Conservation (phyloP, 2,797 vertebrate genomes). For the Pagetopsis macropterus region DNA sequence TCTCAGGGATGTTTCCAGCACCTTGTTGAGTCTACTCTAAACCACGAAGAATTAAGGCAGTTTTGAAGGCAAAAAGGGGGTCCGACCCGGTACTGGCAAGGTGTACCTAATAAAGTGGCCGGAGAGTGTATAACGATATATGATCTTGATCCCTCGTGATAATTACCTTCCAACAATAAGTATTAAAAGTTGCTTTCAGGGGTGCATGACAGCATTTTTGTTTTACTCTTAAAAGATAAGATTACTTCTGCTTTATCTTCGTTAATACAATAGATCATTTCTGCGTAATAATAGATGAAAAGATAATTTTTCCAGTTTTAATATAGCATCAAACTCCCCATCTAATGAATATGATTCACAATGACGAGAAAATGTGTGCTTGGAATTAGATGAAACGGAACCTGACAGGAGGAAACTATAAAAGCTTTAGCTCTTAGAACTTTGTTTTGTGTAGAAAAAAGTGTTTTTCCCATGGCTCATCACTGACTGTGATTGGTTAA, state of each 20-base stretch:
- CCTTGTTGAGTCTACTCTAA: no score
- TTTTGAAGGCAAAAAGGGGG: no score
- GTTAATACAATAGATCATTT: slow-evolving; percentile 16
- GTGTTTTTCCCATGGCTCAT: slow-evolving; percentile 75
- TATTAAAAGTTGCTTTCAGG: background rate
- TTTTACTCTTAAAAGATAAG: background rate
- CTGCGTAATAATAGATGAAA: slow-evolving; percentile 24
- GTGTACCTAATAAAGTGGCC: no score
- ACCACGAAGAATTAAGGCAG: no score
- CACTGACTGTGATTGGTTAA: slow-evolving; percentile 67
- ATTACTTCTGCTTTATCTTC: background rate
- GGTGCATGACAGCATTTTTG: background rate
- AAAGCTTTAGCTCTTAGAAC: slow-evolving; percentile 38
- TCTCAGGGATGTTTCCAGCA: no score
- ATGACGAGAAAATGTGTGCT: slow-evolving; percentile 42
- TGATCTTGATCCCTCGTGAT: background rate
- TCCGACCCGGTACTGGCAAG: no score
- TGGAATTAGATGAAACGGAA: slow-evolving; percentile 51
- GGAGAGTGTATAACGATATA: background rate
- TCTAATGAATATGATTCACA: slow-evolving; percentile 46
- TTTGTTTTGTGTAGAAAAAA: slow-evolving; percentile 38
- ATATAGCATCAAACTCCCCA: slow-evolving; percentile 55
- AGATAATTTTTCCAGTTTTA: slow-evolving; percentile 39
- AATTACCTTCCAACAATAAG: slow-evolving; percentile 3
- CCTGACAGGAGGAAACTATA: slow-evolving; percentile 53